Conservation (phyloP, 2,113 vertebrate genomes). For the Dicrurus megarhynchus region DNA sequence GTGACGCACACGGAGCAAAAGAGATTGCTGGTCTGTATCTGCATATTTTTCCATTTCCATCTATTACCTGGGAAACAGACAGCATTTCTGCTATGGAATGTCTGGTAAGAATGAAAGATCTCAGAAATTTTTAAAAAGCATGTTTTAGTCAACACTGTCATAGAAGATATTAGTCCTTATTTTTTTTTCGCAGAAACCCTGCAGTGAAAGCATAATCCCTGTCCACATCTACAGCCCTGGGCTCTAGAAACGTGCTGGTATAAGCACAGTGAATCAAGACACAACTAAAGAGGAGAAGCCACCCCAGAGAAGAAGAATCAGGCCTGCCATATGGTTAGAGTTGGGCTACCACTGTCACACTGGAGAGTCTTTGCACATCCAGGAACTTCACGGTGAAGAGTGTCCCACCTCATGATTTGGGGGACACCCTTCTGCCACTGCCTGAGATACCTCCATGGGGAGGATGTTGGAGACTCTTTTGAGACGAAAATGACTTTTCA, state of each 20-base stretch:
- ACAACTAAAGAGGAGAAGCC: background rate
- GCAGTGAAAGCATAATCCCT: background rate
- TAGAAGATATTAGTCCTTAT: background rate
- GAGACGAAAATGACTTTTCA: background rate
- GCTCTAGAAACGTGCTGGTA: background rate
- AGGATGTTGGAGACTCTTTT: background rate
- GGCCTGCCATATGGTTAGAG: background rate
- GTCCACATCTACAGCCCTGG: background rate
- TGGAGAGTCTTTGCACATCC: background rate
- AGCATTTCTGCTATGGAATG: background rate
- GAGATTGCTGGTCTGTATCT: background rate
- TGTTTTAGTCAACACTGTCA: background rate
- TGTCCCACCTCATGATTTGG: fast-evolving
- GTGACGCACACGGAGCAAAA: background rate
- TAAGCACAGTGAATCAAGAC: background rate
- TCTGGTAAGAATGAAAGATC: background rate
- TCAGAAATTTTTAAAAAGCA: background rate
- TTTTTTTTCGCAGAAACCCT: background rate
- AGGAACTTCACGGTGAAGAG: background rate
- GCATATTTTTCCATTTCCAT: background rate
- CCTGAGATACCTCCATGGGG: background rate
- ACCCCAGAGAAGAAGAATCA: background rate
- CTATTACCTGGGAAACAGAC: background rate
- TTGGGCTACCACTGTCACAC: background rate
- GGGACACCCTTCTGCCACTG: background rate